These are phyloP conservation scores for Otolemur garnettii DNA, from an alignment of 2,113 vertebrate genomes.

Conservation along the genomic window DNA sequence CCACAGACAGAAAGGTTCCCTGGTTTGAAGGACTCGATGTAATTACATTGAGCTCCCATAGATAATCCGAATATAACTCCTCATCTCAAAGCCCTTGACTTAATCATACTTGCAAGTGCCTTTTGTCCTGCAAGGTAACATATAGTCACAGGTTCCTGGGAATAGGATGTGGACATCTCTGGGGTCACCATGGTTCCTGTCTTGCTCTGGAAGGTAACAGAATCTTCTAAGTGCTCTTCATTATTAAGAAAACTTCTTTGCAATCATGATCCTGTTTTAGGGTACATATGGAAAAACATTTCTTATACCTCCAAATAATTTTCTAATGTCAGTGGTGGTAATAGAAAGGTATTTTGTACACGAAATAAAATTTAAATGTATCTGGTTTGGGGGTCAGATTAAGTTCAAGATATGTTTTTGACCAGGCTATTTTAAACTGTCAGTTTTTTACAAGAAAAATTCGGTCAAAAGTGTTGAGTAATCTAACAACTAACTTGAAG, in stretches of 20 bases:
- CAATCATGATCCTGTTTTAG: neutral
- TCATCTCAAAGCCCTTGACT: neutral
- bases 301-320: neutral
- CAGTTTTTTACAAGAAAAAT: neutral
- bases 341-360: neutral
- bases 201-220: neutral
- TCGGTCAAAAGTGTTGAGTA: neutral
- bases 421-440: conserved; percentile 18
- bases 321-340: neutral
- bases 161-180: neutral
- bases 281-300: neutral
- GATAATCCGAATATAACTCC: neutral
- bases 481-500: neutral
- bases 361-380: neutral
- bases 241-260: neutral
- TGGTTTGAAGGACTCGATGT: neutral
- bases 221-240: neutral
- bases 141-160: neutral
- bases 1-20: neutral
- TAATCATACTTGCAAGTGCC: neutral
- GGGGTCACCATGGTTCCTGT: neutral
- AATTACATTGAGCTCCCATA: neutral
- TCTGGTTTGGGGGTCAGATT: too few species aligned
- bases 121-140: neutral
- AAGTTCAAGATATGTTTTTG: too few species aligned